phyloP scores from a whole-genome alignment of 2,113 vertebrate species.

The Crotalus horridus region DNA sequence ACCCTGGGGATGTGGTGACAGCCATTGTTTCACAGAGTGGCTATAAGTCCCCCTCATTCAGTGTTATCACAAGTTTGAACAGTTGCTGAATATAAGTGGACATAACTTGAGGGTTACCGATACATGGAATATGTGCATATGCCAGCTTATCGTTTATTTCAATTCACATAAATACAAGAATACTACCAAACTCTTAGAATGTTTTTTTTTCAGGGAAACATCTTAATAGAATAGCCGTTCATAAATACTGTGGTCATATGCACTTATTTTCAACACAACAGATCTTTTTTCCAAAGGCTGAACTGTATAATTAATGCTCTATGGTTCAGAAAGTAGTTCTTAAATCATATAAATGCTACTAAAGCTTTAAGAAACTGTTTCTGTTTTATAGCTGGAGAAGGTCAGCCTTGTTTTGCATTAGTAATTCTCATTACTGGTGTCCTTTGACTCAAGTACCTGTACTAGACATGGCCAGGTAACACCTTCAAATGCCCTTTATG shows the following conservation, averaged over 20 bases:
- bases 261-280: neutral
- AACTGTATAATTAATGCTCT: neutral
- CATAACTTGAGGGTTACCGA: neutral
- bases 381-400: constrained; percentile 17
- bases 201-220: neutral
- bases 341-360: constrained; percentile 11
- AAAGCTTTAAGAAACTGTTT: constrained; percentile 13
- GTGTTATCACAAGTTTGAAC: neutral
- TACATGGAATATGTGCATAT: neutral
- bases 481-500: constrained; percentile 17
- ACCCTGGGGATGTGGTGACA: neutral
- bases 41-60: neutral
- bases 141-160: neutral
- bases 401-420: neutral
- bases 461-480: neutral
- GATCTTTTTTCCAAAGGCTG: neutral
- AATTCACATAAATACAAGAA: neutral
- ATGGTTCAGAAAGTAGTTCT: constrained; percentile 28
- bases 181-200: neutral
- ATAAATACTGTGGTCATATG: neutral
- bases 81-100: neutral
- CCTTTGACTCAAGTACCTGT: neutral
- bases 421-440: neutral
- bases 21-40: neutral
- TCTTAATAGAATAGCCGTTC: neutral